Evolutionary conservation across 2,888 invertebrate genomes (phyloP).

Genomic region (Bombylius major): DNA sequence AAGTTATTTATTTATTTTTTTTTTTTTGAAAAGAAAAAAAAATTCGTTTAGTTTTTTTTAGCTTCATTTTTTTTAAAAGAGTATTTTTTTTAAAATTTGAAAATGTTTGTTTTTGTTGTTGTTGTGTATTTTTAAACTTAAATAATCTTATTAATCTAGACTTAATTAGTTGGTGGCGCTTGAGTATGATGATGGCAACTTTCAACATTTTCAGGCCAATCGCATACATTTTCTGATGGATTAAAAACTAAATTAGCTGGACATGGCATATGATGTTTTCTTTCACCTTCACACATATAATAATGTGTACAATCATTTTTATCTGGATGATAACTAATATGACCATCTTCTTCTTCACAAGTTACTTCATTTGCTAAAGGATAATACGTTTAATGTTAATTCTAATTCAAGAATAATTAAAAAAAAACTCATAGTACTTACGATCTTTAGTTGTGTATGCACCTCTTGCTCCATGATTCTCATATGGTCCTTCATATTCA

Average conservation of each 20-base stretch:
- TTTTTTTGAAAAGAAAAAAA: too few relatives aligned
- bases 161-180: conserved; percentile 41
- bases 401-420: too few relatives aligned
- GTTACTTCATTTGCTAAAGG: conserved; percentile 69
- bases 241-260: conserved; percentile 87
- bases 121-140: not conserved
- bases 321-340: conserved; percentile 85
- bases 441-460: conserved; percentile 82
- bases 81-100: too few relatives aligned
- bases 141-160: not conserved
- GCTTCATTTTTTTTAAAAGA: too few relatives aligned
- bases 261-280: conserved; percentile 93
- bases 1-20: too few relatives aligned
- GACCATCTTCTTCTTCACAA: conserved; percentile 90
- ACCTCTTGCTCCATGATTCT: conserved; percentile 52
- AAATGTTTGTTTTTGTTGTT: too few relatives aligned
- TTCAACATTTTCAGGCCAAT: conserved; percentile 92
- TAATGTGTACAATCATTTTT: conserved; percentile 86
- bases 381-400: too few relatives aligned
- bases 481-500: conserved; percentile 79
- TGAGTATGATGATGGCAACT: conserved; percentile 63
- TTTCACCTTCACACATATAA: conserved; percentile 92
- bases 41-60: too few relatives aligned
- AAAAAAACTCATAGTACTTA: conserved; percentile 41
- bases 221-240: conserved; percentile 84